Conservation (phyloP, 2,113 vertebrate genomes). For the Ophthalmolycus amberensis region DNA sequence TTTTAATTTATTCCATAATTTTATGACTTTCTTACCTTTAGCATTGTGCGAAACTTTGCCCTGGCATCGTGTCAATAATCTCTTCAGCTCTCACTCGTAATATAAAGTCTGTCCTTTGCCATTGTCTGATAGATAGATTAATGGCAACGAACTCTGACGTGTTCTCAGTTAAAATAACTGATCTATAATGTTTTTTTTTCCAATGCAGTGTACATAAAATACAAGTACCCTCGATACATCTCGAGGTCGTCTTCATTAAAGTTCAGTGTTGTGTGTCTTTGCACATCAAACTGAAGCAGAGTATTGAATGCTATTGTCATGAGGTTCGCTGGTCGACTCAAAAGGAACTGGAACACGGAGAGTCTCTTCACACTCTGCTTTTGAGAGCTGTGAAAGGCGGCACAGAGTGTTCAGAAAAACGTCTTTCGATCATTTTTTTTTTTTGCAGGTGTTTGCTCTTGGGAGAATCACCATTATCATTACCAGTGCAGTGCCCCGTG, state of each 20-base stretch:
- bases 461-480: not conserved
- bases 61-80: not conserved
- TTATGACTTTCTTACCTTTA: not conserved
- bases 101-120: not conserved
- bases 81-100: not conserved
- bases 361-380: not conserved
- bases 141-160: no score
- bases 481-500: no score
- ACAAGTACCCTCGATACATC: not conserved
- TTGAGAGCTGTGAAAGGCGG: not conserved
- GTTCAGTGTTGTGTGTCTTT: not conserved
- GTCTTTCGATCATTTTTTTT: not conserved
- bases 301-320: not conserved
- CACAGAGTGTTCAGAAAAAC: not conserved
- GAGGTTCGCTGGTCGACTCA: not conserved
- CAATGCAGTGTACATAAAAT: not conserved
- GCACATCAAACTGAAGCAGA: not conserved
- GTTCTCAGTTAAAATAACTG: not conserved
- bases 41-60: no score
- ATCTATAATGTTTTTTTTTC: no score
- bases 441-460: not conserved
- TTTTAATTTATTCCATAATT: not conserved
- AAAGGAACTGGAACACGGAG: not conserved
- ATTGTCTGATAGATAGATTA: no score
- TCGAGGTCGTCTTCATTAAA: not conserved